phyloP scores from a whole-genome alignment of 2,797 vertebrate genomes.

The Prionace glauca region DNA sequence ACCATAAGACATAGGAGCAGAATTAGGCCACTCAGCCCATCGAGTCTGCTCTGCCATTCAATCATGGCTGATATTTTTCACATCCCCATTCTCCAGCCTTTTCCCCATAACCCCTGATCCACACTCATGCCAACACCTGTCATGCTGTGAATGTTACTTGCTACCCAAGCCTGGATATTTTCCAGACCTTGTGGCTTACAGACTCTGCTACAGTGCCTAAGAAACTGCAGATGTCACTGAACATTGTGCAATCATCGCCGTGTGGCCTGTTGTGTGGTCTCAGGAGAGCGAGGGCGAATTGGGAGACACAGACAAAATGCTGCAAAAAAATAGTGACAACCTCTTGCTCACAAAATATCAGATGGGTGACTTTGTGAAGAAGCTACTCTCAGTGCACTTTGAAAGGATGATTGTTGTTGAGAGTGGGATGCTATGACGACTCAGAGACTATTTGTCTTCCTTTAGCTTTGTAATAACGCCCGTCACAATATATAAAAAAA shows the following conservation, averaged over 20 bases:
- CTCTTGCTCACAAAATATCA: background rate
- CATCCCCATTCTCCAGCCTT: too few species aligned
- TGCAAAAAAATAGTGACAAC: background rate
- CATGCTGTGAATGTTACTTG: background rate
- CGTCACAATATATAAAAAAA: background rate
- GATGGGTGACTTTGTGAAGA: background rate
- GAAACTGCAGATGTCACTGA: background rate
- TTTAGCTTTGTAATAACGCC: background rate
- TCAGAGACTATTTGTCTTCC: background rate
- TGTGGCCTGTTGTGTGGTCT: background rate
- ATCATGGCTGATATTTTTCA: too few species aligned
- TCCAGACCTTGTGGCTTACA: background rate
- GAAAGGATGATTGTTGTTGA: constrained; percentile 11
- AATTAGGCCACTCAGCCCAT: too few species aligned
- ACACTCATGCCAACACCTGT: too few species aligned
- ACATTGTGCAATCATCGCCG: background rate
- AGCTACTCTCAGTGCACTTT: background rate
- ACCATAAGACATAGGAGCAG: too few species aligned
- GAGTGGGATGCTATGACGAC: background rate
- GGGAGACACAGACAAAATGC: background rate
- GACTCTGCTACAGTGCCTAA: background rate
- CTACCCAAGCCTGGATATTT: background rate
- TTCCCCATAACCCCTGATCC: too few species aligned
- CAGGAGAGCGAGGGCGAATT: background rate
- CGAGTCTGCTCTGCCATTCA: too few species aligned